Percentiles rank a stretch among this genome's conserved stretches.
These are phyloP conservation scores for Characodon lateralis DNA, from an alignment of 2,797 vertebrate species.

Conservation along the genomic window DNA sequence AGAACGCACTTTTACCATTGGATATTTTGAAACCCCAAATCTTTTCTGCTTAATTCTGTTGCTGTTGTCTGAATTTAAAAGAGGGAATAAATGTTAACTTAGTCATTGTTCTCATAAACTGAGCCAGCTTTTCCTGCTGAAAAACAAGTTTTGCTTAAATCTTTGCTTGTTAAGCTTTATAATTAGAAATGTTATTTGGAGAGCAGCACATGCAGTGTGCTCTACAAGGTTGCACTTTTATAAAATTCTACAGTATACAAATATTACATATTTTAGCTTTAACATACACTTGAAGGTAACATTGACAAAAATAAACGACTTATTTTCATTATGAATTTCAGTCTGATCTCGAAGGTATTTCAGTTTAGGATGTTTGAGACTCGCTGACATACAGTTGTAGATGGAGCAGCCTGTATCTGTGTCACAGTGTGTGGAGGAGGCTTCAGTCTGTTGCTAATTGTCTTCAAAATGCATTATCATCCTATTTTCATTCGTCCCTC, in stretches of 20 bases:
- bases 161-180: too few relatives aligned
- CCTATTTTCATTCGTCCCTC: neutral
- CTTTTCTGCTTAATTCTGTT: neutral
- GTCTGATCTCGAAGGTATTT: neutral
- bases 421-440: constrained; percentile 19
- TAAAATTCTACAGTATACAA: too few relatives aligned
- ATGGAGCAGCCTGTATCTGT: constrained; percentile 14
- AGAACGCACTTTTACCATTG: neutral
- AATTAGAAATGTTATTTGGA: neutral
- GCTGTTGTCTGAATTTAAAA: neutral
- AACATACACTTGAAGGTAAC: neutral
- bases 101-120: neutral
- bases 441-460: constrained; percentile 10
- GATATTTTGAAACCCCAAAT: neutral
- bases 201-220: neutral
- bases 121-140: neutral
- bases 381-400: constrained; percentile 14
- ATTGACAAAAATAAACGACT: neutral
- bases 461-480: neutral
- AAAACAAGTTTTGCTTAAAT: too few relatives aligned
- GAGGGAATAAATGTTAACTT: neutral
- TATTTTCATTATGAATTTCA: neutral
- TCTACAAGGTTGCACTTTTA: too few relatives aligned
- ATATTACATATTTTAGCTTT: neutral
- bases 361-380: neutral